Conservation (phyloP, 2,888 invertebrate species). For the Helobdella robusta region DNA sequence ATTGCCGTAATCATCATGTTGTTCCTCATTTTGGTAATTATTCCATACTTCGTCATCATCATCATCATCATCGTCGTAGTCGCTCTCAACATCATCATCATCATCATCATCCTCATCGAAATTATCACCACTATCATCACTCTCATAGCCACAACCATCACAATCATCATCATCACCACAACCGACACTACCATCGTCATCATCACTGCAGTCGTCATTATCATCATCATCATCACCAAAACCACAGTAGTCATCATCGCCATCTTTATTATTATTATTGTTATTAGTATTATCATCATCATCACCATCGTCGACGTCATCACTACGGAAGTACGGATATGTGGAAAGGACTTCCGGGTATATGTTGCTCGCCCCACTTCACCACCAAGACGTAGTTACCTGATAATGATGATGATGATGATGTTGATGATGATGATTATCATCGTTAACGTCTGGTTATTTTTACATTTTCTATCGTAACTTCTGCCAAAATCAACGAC, state of each 20-base stretch:
- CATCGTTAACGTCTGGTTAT: too few species aligned
- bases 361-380: constrained; percentile 94
- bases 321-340: constrained; percentile 34
- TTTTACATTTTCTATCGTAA: not conserved
- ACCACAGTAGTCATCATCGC: not conserved
- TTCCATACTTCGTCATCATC: constrained; percentile 6
- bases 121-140: too few species aligned
- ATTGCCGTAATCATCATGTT: too few species aligned
- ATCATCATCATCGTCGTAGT: constrained; percentile 7
- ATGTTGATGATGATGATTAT: too few species aligned
- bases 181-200: not conserved
- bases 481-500: not conserved
- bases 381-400: constrained; percentile 89
- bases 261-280: not conserved
- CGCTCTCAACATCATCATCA: constrained; percentile 5
- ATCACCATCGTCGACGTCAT: not conserved
- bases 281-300: constrained; percentile 1
- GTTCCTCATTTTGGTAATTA: too few species aligned
- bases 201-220: not conserved
- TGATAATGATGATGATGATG: too few species aligned
- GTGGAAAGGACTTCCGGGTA: constrained; percentile 84
- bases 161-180: not conserved
- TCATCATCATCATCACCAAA: constrained; percentile 2
- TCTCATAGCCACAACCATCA: too few species aligned
- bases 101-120: too few species aligned